Percentiles rank a stretch among this genome's conserved stretches.
Conservation (phyloP, 2,888 invertebrate species). For the Pachydiplax longipennis region DNA sequence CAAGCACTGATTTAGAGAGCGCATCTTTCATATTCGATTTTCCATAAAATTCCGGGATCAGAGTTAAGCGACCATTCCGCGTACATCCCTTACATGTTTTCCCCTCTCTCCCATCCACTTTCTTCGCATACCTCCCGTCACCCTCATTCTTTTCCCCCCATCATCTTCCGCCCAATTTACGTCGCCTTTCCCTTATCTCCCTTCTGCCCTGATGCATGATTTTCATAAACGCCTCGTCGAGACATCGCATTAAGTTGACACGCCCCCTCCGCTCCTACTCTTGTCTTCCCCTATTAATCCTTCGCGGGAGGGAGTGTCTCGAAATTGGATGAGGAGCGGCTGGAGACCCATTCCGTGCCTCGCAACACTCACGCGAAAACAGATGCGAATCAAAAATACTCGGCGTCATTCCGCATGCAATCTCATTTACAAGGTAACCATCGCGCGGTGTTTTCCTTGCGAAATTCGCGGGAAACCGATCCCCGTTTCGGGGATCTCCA, state of each 20-base stretch:
- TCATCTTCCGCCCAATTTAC: background rate
- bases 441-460: background rate
- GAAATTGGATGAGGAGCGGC: background rate
- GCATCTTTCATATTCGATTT: too few species aligned
- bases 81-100: too few species aligned
- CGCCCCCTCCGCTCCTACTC: background rate
- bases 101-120: too few species aligned
- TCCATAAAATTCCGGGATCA: too few species aligned
- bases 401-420: background rate
- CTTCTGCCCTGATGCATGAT: background rate
- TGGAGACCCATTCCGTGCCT: background rate
- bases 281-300: background rate
- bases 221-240: constrained; percentile 22
- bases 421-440: background rate
- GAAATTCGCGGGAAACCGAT: background rate
- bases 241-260: constrained; percentile 1
- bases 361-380: background rate
- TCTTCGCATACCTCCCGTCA: background rate
- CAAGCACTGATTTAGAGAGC: too few species aligned
- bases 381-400: background rate
- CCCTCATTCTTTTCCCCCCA: background rate
- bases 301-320: background rate
- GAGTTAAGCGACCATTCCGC: too few species aligned
- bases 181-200: background rate
- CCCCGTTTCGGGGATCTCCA: background rate